A percentile compares a stretch with the other conserved stretches of the same genome.
Conservation (phyloP, 2,797 vertebrate genomes). For the Danionella dracula region DNA sequence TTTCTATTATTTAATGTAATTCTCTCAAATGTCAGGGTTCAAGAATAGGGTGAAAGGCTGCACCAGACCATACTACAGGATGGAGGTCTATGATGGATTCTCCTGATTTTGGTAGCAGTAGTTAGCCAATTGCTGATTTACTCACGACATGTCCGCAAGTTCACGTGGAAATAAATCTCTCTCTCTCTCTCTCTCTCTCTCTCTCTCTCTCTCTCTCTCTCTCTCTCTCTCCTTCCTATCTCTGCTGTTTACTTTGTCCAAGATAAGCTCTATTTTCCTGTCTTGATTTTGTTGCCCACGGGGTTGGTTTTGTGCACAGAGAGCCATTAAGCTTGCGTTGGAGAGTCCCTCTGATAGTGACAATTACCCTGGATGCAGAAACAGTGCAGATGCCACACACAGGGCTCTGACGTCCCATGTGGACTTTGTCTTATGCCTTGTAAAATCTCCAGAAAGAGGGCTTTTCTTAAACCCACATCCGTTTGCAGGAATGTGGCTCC, state of each 20-base stretch:
- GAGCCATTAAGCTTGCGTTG: constrained; percentile 15
- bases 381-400: constrained; percentile 27
- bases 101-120: no score
- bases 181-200: no score
- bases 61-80: no score
- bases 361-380: constrained; percentile 30
- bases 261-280: constrained; percentile 3
- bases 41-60: no score
- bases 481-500: constrained; percentile 1
- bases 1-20: no score
- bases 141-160: no score
- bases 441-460: constrained; percentile 20
- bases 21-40: no score
- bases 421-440: constrained; percentile 27
- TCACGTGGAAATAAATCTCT: no score
- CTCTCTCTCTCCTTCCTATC: constrained; percentile 4
- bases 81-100: no score
- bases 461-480: constrained; percentile 9
- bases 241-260: constrained; percentile 18
- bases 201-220: constrained; percentile 14
- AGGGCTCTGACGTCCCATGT: constrained; percentile 9
- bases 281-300: neutral
- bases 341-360: constrained; percentile 34
- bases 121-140: no score
- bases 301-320: constrained; percentile 21